Evolutionary conservation across 2,797 vertebrate species (phyloP), one percentile per base, ranked within the genome.

Genomic region (Anguilla anguilla): DNA sequence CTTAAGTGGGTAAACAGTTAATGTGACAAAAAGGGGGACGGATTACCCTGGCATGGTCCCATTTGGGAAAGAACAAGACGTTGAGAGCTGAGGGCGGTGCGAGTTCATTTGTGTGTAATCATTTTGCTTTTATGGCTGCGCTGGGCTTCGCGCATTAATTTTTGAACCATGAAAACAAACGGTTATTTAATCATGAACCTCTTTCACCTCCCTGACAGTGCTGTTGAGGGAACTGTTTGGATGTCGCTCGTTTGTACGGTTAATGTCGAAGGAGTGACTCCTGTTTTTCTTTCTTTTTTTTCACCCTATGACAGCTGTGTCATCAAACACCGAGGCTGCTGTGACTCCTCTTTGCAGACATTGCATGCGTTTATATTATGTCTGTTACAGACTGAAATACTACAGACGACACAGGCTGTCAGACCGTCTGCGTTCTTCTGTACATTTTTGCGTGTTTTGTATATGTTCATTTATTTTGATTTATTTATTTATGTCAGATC

Each of bases 91-190:
- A 64, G 28, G 46, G 49, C 59, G 61, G 86, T 9, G 69, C 35
- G 35, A 69, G 57, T 84, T 81, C 55, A 83, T 87, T 28, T 72
- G 77, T 64, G 59, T 84, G 85, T 85, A 88, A 77, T 88, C 72
- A 39, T 88, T 88, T 88, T 69, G 53, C 53, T 85, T 84, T 84
- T 85, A 85, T 35, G 83, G 84, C 72, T 35, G 74, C 43, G 61
- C 83, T 79, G 85, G 69, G 83, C 74, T 82, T 61, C 67, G 59
- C 53, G 83, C 82, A 85, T 90, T 86, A 72, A 43, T 88, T 90
- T 72, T 51, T 86, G 83, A 88, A 69, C 39, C 85, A 87, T 88
- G 74, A 88, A 88, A 88, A 88, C 87, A 86, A 88, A 90, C 53
- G 53, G 74, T 86, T 69, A 88, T 87, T 88, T 88, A 88, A 88